phyloP scores from a whole-genome alignment of 2,113 vertebrate genomes.

The Rhea pennata region DNA sequence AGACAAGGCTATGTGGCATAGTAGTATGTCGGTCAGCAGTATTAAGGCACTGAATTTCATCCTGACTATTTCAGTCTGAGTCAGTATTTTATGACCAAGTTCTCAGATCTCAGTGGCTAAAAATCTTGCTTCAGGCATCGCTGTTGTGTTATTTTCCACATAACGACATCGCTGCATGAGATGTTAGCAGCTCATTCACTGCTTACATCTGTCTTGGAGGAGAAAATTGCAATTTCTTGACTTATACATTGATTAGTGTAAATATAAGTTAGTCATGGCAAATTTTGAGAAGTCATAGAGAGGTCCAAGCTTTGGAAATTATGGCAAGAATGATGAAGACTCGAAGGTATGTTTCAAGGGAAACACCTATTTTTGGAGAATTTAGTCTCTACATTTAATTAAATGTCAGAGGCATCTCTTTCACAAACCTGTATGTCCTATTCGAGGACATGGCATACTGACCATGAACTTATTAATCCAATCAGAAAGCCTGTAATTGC shows the following conservation, averaged over 20 bases:
- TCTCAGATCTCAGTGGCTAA: conserved; percentile 42
- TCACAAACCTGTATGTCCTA: neutral
- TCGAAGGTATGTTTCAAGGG: conserved; percentile 1
- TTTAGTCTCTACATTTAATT: neutral
- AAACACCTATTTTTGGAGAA: conserved; percentile 20
- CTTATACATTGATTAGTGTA: conserved; percentile 11
- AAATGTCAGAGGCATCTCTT: neutral
- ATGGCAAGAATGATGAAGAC: conserved; percentile 45
- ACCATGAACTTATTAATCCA: neutral
- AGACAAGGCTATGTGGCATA: neutral
- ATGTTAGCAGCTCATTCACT: conserved; percentile 50
- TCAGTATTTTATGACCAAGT: conserved; percentile 32
- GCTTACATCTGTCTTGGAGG: conserved; percentile 25
- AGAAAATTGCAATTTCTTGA: conserved; percentile 40
- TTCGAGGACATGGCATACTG: neutral
- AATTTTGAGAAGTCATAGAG: conserved; percentile 9
- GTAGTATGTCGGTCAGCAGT: neutral
- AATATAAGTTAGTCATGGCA: conserved; percentile 53
- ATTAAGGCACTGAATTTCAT: conserved; percentile 17
- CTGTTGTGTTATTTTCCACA: conserved; percentile 35
- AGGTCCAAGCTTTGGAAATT: conserved; percentile 16
- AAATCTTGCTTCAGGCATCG: conserved; percentile 40
- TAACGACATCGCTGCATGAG: conserved; percentile 26
- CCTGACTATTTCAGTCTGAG: conserved; percentile 4
- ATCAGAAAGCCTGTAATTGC: neutral